Evolutionary conservation across 2,888 invertebrate species (phyloP).

Genomic region (Baronia brevicornis): DNA sequence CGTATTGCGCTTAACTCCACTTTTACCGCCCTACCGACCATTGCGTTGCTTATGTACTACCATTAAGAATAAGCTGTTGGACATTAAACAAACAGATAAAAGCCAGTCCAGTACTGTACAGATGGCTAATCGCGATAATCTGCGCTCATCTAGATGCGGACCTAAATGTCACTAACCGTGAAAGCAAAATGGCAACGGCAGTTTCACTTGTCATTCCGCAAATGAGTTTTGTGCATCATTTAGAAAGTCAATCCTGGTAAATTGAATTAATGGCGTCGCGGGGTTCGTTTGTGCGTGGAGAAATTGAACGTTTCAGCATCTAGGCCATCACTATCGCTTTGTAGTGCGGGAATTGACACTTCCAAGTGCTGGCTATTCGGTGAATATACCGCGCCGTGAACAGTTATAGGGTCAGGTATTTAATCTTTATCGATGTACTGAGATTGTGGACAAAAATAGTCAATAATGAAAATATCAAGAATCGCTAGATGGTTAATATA

Average conservation of each 20-base stretch:
- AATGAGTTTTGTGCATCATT: slow-evolving; percentile 68
- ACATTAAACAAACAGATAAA: slow-evolving; percentile 39
- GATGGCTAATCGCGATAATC: slow-evolving; percentile 44
- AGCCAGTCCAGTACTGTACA: slow-evolving; percentile 32
- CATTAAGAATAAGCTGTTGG: slow-evolving; percentile 28
- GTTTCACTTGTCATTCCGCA: slow-evolving; percentile 62
- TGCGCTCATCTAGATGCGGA: slow-evolving; percentile 48
- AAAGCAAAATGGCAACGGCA: slow-evolving; percentile 44
- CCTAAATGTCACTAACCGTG: slow-evolving; percentile 47
- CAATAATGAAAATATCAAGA: too few species aligned
- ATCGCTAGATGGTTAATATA: too few species aligned
- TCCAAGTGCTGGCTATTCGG: slow-evolving; percentile 3
- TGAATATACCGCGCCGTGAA: slow-evolving; percentile 2
- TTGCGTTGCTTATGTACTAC: slow-evolving; percentile 19
- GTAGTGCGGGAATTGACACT: slow-evolving; percentile 10
- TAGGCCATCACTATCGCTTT: slow-evolving; percentile 12
- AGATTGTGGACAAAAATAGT: too few species aligned
- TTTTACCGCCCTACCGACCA: slow-evolving; percentile 15
- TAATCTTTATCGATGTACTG: too few species aligned
- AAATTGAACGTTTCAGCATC: slow-evolving; percentile 20
- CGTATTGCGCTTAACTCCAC: slow-evolving; percentile 18
- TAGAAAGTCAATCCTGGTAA: slow-evolving; percentile 58
- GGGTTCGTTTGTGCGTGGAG: slow-evolving; percentile 23
- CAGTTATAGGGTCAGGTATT: not conserved
- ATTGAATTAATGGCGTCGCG: slow-evolving; percentile 43